Base-by-base conservation (phyloP, 2,113 vertebrate genomes). In the Delphinus delphis region DNA sequence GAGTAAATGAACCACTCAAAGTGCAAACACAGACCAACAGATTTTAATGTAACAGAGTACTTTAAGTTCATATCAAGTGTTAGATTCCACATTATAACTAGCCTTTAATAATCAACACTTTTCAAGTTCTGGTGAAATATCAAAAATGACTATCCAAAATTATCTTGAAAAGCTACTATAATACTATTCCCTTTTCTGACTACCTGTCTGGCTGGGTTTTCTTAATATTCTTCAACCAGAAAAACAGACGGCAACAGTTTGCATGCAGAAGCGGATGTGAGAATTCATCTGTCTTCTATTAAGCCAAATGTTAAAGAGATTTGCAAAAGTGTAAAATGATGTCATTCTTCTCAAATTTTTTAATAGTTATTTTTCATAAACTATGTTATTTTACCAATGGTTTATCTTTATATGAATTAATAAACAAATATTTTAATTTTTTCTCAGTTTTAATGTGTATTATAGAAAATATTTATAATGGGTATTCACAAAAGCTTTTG, bases 311-410 rank as follows among this genome's bases (percentile, higher is more conserved):
- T 41, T 86, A 71, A 33, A 70, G 5, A 62, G 8, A 70, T 60
- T 70, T 53, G 53, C 26, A 90, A 90, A 79, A 68, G 68, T 60
- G 47, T 77, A 53, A 85, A 86, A 77, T 36, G 18, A 89, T 77
- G 25, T 7, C 50, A 53, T 47, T 62, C 18, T 68, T 93, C 25
- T 85, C 71, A n/a, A 73, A 31, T 12, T 31, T 65, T 67, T 67
- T 90, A 50, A 50, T n/a, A 76, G 10, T 58, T 85, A 88, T 74
- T 84, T 95, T 68, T 84, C 47, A 95, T 41, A 82, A 90, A 38
- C 18, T 68, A 76, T 20, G 55, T 50, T 62, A 92, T 65, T 13
- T 44, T 87, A 31, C 3, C 36, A 44, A 71, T 91, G 53, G 26
- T 90, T 77, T 63, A 62, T 62, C 28, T 73, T 80, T 44, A 86